Conservation (phyloP, 2,797 vertebrate species). For the Mus minutoides region DNA sequence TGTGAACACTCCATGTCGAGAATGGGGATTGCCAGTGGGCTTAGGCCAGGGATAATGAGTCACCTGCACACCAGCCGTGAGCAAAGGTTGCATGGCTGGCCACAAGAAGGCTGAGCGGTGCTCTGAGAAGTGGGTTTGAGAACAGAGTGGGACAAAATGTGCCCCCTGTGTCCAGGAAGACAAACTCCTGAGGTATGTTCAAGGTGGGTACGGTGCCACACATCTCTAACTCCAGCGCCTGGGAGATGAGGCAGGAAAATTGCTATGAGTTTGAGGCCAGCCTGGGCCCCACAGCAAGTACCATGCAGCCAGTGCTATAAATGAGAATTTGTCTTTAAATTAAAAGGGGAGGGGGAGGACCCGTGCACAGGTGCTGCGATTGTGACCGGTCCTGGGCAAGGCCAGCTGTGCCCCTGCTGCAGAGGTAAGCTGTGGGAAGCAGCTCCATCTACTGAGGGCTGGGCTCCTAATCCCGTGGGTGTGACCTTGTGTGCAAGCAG, state of each 20-base stretch:
- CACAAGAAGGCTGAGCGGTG: background rate
- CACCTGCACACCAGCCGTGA: too few relatives aligned
- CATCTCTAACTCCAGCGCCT: background rate
- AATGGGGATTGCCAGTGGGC: background rate
- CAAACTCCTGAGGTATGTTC: background rate
- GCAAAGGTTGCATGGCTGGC: too few relatives aligned
- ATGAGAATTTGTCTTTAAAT: background rate
- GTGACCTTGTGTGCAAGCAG: background rate
- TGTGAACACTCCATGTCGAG: background rate
- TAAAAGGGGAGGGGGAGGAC: accelerated
- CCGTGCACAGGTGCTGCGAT: background rate
- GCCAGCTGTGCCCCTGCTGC: background rate
- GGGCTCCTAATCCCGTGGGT: background rate
- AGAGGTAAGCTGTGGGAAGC: background rate
- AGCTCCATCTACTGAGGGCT: background rate
- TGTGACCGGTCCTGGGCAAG: accelerated
- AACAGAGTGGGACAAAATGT: accelerated
- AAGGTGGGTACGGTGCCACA: background rate
- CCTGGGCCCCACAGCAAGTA: background rate
- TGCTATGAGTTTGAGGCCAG: background rate
- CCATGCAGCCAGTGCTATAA: background rate
- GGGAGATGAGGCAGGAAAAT: background rate
- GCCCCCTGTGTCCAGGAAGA: background rate
- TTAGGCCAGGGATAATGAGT: background rate
- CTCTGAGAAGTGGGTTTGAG: background rate